Conservation (phyloP, 2,888 invertebrate genomes). For the Cotesia congregata region DNA sequence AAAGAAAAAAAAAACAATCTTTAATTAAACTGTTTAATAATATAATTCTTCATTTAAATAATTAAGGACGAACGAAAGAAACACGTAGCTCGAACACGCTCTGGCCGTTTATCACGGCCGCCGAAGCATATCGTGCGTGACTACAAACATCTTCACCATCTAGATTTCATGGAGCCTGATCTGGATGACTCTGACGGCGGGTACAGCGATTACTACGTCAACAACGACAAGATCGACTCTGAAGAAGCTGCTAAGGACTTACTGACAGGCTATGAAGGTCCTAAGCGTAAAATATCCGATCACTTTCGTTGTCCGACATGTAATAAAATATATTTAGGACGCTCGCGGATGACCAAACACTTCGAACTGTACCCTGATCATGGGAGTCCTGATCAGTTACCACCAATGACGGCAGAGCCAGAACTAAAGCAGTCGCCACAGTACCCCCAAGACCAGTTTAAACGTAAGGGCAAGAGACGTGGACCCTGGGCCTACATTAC, state of each 20-base stretch:
- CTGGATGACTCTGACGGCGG: constrained; percentile 75
- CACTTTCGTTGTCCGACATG: constrained; percentile 76
- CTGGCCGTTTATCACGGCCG: constrained; percentile 74
- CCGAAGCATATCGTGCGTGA: constrained; percentile 76
- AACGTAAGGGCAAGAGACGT: constrained; percentile 66
- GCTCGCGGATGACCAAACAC: constrained; percentile 75
- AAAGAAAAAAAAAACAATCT: not conserved
- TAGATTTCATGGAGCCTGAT: constrained; percentile 73
- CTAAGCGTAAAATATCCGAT: constrained; percentile 71
- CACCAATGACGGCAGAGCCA: constrained; percentile 61
- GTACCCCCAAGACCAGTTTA: constrained; percentile 54
- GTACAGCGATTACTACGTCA: constrained; percentile 73
- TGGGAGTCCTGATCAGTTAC: constrained; percentile 69
- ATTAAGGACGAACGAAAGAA: constrained; percentile 71
- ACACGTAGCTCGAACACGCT: constrained; percentile 73
- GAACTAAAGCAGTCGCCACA: constrained; percentile 55
- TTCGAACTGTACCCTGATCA: constrained; percentile 76
- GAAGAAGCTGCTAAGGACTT: constrained; percentile 62
- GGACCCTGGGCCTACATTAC: constrained; percentile 67
- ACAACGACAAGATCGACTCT: constrained; percentile 58
- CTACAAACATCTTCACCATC: constrained; percentile 74
- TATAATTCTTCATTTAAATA: constrained; percentile 3
- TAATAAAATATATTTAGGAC: constrained; percentile 76
- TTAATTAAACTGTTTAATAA: not conserved
- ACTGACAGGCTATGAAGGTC: constrained; percentile 62